A percentile compares a stretch with the other conserved stretches of the same genome.
Evolutionary conservation across 2,113 vertebrate genomes (phyloP).

Genomic region (Cavia porcellus): DNA sequence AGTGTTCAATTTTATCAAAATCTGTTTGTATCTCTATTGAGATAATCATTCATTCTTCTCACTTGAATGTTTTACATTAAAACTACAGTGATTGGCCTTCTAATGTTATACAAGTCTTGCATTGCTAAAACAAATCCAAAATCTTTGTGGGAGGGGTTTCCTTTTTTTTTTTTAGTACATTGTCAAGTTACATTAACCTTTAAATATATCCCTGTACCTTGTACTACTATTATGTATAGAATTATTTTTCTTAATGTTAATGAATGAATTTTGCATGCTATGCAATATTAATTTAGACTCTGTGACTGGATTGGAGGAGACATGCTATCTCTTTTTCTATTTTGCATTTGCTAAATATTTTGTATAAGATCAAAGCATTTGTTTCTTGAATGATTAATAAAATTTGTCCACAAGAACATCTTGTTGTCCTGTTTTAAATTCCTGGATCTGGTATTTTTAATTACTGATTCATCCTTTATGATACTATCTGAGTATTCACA

Average conservation of each 20-base stretch:
- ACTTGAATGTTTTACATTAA: neutral
- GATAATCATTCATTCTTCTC: neutral
- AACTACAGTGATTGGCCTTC: neutral
- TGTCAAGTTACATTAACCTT: neutral
- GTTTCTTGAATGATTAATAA: neutral
- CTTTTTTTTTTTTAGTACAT: neutral
- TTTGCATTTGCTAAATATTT: neutral
- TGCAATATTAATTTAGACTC: slow-evolving; percentile 3
- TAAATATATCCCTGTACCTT: neutral
- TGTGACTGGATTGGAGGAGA: neutral
- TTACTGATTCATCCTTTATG: neutral
- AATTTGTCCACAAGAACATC: neutral
- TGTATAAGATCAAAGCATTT: neutral
- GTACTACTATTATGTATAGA: neutral
- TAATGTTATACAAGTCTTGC: neutral
- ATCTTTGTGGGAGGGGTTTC: neutral
- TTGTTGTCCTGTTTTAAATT: neutral
- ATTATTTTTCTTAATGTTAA: neutral
- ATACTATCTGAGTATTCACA: neutral
- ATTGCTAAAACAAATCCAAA: neutral
- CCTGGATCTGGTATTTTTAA: neutral
- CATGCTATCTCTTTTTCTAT: neutral
- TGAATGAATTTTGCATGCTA: neutral
- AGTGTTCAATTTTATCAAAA: neutral
- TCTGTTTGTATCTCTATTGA: neutral